Conservation (phyloP, 2,113 vertebrate species). For the Marcusenius ussheri region DNA sequence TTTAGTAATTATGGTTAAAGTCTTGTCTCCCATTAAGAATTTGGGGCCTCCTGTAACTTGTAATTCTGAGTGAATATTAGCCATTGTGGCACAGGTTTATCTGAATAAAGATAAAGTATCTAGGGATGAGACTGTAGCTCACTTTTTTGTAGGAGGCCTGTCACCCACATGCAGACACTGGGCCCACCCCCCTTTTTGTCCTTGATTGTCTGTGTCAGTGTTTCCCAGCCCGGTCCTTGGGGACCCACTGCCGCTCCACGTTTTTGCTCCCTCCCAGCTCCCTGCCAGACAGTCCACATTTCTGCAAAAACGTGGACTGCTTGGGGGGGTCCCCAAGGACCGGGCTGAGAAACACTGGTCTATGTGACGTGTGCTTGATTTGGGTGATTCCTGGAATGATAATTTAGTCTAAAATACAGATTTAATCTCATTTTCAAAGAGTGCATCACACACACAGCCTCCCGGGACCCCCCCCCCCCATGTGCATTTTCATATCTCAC, state of each 20-base stretch:
- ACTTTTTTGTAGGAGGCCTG: background rate
- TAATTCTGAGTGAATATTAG: background rate
- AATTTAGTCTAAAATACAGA: background rate
- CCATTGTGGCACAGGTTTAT: background rate
- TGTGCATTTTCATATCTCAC: background rate
- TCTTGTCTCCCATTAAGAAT: background rate
- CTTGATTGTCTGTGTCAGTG: background rate
- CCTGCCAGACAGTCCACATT: background rate
- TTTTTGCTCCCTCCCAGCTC: background rate
- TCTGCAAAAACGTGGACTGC: background rate
- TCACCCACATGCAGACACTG: background rate
- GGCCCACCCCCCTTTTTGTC: background rate
- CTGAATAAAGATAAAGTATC: background rate
- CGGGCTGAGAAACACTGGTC: background rate
- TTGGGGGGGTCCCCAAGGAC: background rate
- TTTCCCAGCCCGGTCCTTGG: background rate
- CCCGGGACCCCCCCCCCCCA: background rate
- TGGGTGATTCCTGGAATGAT: background rate
- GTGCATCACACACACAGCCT: background rate
- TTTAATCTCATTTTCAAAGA: background rate
- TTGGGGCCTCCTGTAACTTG: background rate
- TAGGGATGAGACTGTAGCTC: background rate
- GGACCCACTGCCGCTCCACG: background rate
- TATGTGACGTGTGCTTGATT: background rate
- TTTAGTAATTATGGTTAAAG: background rate